These are phyloP conservation scores for Acrocyrtus sp. DNA, from an alignment of 2,888 invertebrate genomes.

Conservation along the genomic window DNA sequence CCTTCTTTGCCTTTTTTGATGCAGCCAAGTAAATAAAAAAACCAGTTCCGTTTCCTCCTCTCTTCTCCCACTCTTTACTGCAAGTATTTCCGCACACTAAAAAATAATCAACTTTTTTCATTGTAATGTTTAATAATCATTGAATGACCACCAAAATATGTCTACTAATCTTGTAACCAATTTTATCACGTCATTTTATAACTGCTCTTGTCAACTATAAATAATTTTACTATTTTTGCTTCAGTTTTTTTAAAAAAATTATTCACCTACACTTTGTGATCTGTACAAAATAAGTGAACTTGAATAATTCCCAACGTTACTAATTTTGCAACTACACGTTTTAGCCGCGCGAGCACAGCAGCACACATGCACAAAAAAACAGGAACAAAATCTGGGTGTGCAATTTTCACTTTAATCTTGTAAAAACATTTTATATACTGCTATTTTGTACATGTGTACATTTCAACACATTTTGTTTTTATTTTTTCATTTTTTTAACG, in stretches of 20 bases:
- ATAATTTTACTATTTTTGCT: background rate
- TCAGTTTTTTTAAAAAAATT: no score
- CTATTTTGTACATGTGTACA: background rate
- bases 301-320: background rate
- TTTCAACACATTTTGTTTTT: no score
- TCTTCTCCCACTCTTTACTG: background rate
- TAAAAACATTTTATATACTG: background rate
- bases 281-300: background rate
- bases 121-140: background rate
- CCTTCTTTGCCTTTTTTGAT: constrained; percentile 71
- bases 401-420: background rate
- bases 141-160: background rate
- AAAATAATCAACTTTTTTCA: background rate
- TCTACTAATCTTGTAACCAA: no score
- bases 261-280: background rate
- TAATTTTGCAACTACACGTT: no score
- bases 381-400: no score
- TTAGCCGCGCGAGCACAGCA: no score
- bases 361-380: no score
- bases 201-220: no score
- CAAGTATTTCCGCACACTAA: background rate
- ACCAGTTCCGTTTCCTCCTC: background rate
- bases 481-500: background rate
- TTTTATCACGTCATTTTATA: no score
- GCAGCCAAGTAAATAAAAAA: constrained; percentile 57